phyloP scores from a whole-genome alignment of 2,888 invertebrate species.

The Synergus laeviventris region DNA sequence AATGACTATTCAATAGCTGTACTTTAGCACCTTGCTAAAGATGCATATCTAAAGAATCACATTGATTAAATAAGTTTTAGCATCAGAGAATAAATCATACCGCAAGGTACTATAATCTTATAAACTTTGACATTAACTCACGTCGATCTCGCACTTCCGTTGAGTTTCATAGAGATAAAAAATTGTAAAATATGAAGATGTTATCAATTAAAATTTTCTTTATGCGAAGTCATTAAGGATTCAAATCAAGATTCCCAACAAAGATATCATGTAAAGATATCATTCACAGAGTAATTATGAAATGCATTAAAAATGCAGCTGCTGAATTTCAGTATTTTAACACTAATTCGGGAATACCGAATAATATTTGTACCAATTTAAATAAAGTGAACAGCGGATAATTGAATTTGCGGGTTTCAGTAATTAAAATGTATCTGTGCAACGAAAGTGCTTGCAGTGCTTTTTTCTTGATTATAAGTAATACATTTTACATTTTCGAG shows the following conservation, averaged over 20 bases:
- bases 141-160: conserved; percentile 1
- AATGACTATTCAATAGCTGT: background rate
- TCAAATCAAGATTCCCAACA: background rate
- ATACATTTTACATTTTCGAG: too few relatives aligned
- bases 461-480: too few relatives aligned
- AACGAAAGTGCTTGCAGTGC: too few relatives aligned
- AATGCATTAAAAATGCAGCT: background rate
- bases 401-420: too few relatives aligned
- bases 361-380: too few relatives aligned
- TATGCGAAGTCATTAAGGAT: background rate
- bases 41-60: background rate
- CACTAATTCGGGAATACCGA: too few relatives aligned
- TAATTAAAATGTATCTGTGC: too few relatives aligned
- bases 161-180: background rate
- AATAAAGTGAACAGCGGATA: too few relatives aligned
- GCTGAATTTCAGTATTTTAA: too few relatives aligned
- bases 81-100: background rate
- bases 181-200: background rate
- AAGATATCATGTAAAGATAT: background rate
- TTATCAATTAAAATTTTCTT: conserved; percentile 13
- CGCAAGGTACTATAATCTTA: background rate
- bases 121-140: conserved; percentile 8
- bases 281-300: background rate
- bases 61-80: background rate
- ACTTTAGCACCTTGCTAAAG: background rate